Evolutionary conservation across 2,888 invertebrate species (phyloP), one percentile per base, ranked within the genome.

Genomic region (Drosophila prolongata): DNA sequence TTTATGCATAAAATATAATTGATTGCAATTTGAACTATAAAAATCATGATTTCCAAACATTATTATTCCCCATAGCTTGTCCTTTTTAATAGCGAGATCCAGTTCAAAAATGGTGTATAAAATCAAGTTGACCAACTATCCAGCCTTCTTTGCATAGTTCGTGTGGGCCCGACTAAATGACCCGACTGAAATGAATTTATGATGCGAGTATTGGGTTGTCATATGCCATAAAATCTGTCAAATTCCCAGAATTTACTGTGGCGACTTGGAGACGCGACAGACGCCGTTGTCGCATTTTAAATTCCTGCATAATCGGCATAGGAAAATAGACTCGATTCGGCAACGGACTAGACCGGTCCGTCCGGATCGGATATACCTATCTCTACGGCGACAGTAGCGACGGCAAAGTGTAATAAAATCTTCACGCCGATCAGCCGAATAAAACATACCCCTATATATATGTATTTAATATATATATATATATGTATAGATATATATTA

Each of bases 231-330:
- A 71, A 77, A 60, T 30, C 65, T 73, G 77, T 73, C 77, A 53
- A 73, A 75, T 77, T 83, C 76, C 37, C 30, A 71, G 76, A 84
- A 83, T 82, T 83, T 83, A 85, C 79, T 66, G 71, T 79, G 80
- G 79, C 82, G 80, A 78, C 85, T 79, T 24, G 37, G 19, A 80
- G 82, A 72, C 81, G 79, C 60, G 60, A 53, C 54, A 57, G 54
- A 54, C 54, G 53, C 46, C 66, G 54, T 30, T 16, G 14, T 19
- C 16, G 24, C 66, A 57, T 61, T 67, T 47, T 38, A 56, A 85
- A 85, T 84, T 84, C 83, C 83, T 84, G 83, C 83, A 84, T 84
- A 84, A 84, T 83, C 78, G 71, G 49, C 40, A 65, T 55, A 67
- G 82, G 84, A 77, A 81, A 84, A 82, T 84, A 84, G 68, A 79